phyloP scores from a whole-genome alignment of 2,797 vertebrate species.

The Prionace glauca region DNA sequence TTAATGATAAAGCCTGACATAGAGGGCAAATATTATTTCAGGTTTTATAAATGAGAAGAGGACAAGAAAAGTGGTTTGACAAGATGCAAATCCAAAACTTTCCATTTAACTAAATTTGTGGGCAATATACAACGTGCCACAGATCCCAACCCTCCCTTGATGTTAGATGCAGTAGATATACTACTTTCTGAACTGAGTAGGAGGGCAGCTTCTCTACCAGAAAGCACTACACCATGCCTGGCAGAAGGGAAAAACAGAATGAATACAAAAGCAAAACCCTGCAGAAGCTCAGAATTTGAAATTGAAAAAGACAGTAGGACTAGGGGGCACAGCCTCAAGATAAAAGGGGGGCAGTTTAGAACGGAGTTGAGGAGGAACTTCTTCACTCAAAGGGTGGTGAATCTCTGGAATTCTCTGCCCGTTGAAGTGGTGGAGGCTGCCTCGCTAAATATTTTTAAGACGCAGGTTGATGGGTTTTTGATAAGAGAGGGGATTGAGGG shows the following conservation, averaged over 20 bases:
- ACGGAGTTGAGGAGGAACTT: no score
- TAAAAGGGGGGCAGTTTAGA: no score
- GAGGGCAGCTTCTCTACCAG: not conserved
- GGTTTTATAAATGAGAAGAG: not conserved
- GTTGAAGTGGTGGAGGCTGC: no score
- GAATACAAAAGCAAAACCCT: not conserved
- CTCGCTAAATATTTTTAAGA: no score
- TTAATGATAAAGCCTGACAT: not conserved
- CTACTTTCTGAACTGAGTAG: not conserved
- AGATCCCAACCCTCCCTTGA: not conserved
- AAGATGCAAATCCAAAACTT: not conserved
- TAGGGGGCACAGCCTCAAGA: no score
- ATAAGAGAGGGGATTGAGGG: no score
- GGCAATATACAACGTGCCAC: not conserved
- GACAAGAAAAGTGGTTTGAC: not conserved
- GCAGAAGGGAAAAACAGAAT: not conserved
- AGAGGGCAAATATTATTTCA: not conserved
- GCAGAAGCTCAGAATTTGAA: not conserved
- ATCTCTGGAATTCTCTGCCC: no score
- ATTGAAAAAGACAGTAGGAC: no score
- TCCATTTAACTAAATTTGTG: not conserved
- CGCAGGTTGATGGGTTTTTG: no score
- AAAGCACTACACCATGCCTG: not conserved
- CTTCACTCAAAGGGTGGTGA: no score
- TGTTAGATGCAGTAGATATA: not conserved